Percentiles rank a stretch among this genome's conserved stretches.
phyloP scores from a whole-genome alignment of 2,113 vertebrate species.

The Rattus norvegicus region GRCr8 NC_086027.1:58599001-58599500 shows the following conservation, averaged over 20 bases:
- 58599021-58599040: constrained; percentile 59
- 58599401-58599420: not conserved
- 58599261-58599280: not conserved
- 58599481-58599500: not conserved
- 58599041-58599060: not conserved
- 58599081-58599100: constrained; percentile 36
- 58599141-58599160: constrained; percentile 40
- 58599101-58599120: constrained; percentile 34
- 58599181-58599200: constrained; percentile 23
- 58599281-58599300: not conserved
- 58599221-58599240: not conserved
- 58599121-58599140: constrained; percentile 38
- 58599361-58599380: not conserved
- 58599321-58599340: not conserved
- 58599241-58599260: not conserved
- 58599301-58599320: not conserved
- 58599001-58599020: constrained; percentile 37
- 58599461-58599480: not conserved
- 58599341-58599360: not conserved
- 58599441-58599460: not conserved
- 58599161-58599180: not conserved
- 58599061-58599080: constrained; percentile 18
- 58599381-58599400: not conserved
- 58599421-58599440: not conserved
- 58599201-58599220: not conserved